Conservation (phyloP, 2,113 vertebrate species). For the Dromiciops gliroides region DNA sequence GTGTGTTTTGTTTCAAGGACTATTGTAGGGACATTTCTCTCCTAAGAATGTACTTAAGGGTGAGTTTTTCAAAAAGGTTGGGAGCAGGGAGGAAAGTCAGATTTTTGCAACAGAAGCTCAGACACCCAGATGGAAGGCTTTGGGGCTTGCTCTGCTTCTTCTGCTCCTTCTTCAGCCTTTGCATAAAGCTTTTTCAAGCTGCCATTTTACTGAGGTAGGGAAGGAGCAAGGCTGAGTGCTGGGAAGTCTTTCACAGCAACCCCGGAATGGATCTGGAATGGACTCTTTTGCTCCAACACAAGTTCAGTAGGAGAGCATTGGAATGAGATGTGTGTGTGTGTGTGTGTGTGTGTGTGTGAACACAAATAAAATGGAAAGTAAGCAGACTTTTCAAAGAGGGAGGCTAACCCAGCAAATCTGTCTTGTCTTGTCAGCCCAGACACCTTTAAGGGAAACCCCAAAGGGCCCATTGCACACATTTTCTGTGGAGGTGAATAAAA, state of each 20-base stretch:
- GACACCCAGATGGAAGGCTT: constrained; percentile 31
- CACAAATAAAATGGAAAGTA: constrained; percentile 80
- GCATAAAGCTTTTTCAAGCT: constrained; percentile 72
- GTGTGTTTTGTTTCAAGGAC: constrained; percentile 47
- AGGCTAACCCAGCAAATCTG: constrained; percentile 62
- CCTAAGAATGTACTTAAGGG: constrained; percentile 60
- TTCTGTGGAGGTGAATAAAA: constrained; percentile 69
- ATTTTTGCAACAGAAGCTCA: constrained; percentile 51
- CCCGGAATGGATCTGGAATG: constrained; percentile 85
- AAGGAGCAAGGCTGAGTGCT: constrained; percentile 71
- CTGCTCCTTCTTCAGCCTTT: constrained; percentile 49
- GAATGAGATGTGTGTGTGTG: constrained; percentile 67
- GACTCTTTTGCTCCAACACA: constrained; percentile 81
- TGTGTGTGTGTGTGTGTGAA: constrained; percentile 52
- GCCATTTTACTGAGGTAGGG: constrained; percentile 83
- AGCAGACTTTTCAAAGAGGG: constrained; percentile 60
- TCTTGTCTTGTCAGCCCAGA: constrained; percentile 21
- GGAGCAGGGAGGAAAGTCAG: constrained; percentile 39
- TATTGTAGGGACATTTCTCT: constrained; percentile 50
- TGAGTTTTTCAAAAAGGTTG: constrained; percentile 65
- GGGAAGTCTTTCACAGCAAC: constrained; percentile 82
- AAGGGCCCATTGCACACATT: constrained; percentile 26
- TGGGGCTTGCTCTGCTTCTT: background rate
- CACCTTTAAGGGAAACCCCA: constrained; percentile 27
- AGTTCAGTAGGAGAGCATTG: constrained; percentile 78